Evolutionary conservation across 30 jellyfish, hydroid and myxozoan genomes (phyloP).

Genomic region (Aurelia aurita complex sp. Pacific): DNA sequence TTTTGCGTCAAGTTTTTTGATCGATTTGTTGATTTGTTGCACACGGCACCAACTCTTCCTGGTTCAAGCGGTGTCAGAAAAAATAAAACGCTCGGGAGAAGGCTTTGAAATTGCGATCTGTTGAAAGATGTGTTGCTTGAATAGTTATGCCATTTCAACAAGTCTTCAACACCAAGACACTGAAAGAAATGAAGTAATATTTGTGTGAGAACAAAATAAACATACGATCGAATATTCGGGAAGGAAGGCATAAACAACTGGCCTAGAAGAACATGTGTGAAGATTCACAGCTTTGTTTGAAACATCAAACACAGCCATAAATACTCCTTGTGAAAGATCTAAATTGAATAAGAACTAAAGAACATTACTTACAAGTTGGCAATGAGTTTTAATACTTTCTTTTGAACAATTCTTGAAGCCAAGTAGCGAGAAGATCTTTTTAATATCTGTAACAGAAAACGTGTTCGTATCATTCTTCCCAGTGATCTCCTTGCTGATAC

Average conservation of each 20-base stretch:
- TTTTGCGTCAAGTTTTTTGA: constrained; percentile 30
- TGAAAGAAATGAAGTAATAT: constrained; percentile 5
- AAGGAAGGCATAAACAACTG: no score
- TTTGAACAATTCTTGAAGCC: constrained; percentile 56
- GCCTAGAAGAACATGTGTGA: neutral
- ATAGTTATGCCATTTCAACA: constrained; percentile 43
- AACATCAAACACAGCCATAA: neutral
- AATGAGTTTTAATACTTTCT: neutral
- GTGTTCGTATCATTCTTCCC: constrained; percentile 21
- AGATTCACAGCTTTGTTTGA: no score
- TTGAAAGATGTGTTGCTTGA: neutral
- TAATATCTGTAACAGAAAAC: constrained; percentile 14
- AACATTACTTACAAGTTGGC: constrained; percentile 43
- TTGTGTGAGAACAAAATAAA: no score
- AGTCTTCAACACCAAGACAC: constrained; percentile 48
- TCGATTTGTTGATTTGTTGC: constrained; percentile 58
- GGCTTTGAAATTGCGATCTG: constrained; percentile 34
- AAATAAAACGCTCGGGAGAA: constrained; percentile 44
- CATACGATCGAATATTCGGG: no score
- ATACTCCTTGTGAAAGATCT: neutral
- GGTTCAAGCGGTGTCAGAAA: constrained; percentile 58
- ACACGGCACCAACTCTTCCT: constrained; percentile 81
- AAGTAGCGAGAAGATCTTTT: constrained; percentile 3
- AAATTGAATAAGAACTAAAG: neutral
- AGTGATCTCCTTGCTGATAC: constrained; percentile 20